Conservation (phyloP, 2,797 vertebrate genomes). For the Rhincodon typus region DNA sequence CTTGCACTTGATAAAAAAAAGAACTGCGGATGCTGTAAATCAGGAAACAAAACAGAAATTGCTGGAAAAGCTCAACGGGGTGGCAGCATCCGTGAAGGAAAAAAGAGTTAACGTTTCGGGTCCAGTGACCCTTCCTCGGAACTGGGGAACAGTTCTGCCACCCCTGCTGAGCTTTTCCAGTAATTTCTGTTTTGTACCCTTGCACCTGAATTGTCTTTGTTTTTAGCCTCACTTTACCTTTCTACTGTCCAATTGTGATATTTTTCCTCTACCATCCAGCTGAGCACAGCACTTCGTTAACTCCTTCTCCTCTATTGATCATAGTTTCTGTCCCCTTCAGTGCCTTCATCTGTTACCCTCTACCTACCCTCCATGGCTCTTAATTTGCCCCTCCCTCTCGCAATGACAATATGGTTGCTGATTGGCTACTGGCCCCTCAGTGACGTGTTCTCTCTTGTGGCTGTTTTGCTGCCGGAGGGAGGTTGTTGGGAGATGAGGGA, state of each 20-base stretch:
- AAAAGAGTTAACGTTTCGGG: no score
- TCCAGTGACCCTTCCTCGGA: no score
- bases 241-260: not conserved
- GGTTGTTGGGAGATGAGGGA: not conserved
- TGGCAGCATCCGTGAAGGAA: no score
- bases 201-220: not conserved
- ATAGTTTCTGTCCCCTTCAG: not conserved
- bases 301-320: not conserved
- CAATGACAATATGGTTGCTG: not conserved
- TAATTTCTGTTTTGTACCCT: no score
- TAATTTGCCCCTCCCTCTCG: not conserved
- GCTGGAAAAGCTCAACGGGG: no score
- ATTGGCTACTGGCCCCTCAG: slow-evolving; percentile 16
- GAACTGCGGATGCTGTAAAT: no score
- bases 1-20: not conserved
- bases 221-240: not conserved
- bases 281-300: not conserved
- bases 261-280: not conserved
- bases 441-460: slow-evolving; percentile 27
- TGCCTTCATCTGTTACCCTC: not conserved
- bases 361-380: not conserved
- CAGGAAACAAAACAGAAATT: no score
- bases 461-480: not conserved
- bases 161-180: no score
- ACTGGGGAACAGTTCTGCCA: no score